Conservation (phyloP, 2,888 invertebrate genomes). For the Erpobdella octoculata region DNA sequence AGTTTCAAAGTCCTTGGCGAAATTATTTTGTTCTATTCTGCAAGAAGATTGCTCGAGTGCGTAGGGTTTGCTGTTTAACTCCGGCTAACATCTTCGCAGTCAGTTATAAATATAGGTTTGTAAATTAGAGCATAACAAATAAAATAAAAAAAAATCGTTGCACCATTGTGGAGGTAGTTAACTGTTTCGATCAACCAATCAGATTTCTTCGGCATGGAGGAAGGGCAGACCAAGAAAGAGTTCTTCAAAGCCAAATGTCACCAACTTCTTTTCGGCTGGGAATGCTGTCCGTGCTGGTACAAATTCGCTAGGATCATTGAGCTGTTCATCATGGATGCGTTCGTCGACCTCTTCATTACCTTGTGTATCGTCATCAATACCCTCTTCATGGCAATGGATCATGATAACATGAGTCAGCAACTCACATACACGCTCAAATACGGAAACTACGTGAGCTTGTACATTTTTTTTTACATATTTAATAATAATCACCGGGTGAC, state of each 20-base stretch:
- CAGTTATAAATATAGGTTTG: too few species aligned
- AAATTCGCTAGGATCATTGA: conserved; percentile 69
- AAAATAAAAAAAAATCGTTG: too few species aligned
- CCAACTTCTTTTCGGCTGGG: conserved; percentile 61
- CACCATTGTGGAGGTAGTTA: too few species aligned
- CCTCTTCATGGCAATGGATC: conserved; percentile 91
- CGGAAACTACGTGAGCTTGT: conserved; percentile 80
- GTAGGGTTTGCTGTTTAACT: too few species aligned
- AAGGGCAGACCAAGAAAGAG: conserved; percentile 34
- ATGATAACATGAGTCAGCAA: conserved; percentile 79
- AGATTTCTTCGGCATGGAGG: conserved; percentile 24
- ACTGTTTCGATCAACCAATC: not conserved
- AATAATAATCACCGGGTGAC: too few species aligned
- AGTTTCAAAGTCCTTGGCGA: too few species aligned
- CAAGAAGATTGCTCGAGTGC: too few species aligned
- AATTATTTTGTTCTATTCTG: too few species aligned
- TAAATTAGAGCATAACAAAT: too few species aligned
- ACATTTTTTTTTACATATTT: not conserved
- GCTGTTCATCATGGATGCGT: conserved; percentile 92
- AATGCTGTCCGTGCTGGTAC: conserved; percentile 70
- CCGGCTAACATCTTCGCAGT: too few species aligned
- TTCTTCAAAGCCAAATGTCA: conserved; percentile 43
- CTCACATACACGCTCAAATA: conserved; percentile 70
- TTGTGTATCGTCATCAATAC: conserved; percentile 96
- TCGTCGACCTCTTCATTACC: conserved; percentile 94